These are phyloP conservation scores for Epinotia bilunana DNA, from an alignment of 2,888 invertebrate species.

Conservation along the genomic window DNA sequence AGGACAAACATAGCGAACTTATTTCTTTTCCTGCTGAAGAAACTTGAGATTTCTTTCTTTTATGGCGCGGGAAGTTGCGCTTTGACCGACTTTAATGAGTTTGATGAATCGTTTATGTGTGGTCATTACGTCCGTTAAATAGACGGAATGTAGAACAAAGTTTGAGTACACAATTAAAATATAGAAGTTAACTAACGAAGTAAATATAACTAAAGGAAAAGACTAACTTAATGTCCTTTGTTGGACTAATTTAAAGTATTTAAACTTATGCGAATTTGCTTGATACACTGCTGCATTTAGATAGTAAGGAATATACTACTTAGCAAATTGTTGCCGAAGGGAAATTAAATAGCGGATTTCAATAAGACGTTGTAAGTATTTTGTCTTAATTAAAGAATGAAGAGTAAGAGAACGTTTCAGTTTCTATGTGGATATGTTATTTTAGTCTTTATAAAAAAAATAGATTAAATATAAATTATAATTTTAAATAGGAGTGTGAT, in stretches of 20 bases:
- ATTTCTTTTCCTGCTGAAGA: constrained; percentile 64
- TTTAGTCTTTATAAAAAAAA: too few species aligned
- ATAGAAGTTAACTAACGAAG: background rate
- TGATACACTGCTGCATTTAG: too few species aligned
- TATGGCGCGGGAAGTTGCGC: constrained; percentile 59
- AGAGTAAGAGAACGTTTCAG: too few species aligned
- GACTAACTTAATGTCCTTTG: background rate
- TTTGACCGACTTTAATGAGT: constrained; percentile 66
- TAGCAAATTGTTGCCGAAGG: too few species aligned
- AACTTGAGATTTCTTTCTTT: constrained; percentile 65
- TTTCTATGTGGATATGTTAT: too few species aligned
- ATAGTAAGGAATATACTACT: too few species aligned
- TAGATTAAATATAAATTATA: too few species aligned
- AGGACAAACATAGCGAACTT: constrained; percentile 52
- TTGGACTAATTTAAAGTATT: background rate
- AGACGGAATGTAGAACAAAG: constrained; percentile 4
- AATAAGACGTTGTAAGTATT: too few species aligned
- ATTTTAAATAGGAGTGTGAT: too few species aligned
- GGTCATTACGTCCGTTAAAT: constrained; percentile 22
- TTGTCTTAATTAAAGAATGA: too few species aligned
- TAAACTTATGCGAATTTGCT: background rate
- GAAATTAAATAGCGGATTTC: too few species aligned
- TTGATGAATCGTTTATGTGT: constrained; percentile 60
- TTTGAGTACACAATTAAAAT: background rate
- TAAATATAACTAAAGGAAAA: background rate